Conservation (phyloP, 2,113 vertebrate genomes). For the Pterophyllum scalare region DNA sequence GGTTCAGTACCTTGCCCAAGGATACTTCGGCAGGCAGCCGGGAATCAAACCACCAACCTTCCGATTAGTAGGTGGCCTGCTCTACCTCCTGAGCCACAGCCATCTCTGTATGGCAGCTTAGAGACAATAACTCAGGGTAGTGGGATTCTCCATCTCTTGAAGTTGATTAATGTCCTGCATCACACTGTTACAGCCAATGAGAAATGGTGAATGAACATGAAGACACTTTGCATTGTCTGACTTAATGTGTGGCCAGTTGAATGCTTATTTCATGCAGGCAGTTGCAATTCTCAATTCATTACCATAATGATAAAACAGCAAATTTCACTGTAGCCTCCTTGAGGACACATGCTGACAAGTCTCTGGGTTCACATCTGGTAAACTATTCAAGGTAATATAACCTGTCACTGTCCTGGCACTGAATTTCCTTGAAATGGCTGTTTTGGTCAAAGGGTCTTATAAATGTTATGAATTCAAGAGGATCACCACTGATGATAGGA, state of each 20-base stretch:
- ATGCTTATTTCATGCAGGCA: background rate
- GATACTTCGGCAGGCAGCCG: too few relatives aligned
- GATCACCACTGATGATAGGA: background rate
- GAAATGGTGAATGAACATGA: background rate
- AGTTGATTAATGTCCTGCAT: background rate
- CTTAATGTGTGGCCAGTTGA: background rate
- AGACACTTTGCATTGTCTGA: background rate
- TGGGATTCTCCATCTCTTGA: background rate
- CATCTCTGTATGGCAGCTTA: too few relatives aligned
- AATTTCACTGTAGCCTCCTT: background rate
- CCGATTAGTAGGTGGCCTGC: too few relatives aligned
- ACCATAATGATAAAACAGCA: background rate
- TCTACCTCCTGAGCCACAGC: too few relatives aligned
- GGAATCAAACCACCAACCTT: too few relatives aligned
- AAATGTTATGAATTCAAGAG: background rate
- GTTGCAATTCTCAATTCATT: background rate
- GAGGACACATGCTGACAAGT: background rate
- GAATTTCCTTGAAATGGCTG: background rate
- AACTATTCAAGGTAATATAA: background rate
- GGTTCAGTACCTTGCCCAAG: too few relatives aligned
- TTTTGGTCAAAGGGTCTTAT: background rate
- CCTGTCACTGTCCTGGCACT: background rate
- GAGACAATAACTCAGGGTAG: background rate
- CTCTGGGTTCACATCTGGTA: constrained; percentile 1
- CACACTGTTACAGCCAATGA: too few relatives aligned